Conservation (phyloP, 2,113 vertebrate genomes). For the Antigone vipio region DNA sequence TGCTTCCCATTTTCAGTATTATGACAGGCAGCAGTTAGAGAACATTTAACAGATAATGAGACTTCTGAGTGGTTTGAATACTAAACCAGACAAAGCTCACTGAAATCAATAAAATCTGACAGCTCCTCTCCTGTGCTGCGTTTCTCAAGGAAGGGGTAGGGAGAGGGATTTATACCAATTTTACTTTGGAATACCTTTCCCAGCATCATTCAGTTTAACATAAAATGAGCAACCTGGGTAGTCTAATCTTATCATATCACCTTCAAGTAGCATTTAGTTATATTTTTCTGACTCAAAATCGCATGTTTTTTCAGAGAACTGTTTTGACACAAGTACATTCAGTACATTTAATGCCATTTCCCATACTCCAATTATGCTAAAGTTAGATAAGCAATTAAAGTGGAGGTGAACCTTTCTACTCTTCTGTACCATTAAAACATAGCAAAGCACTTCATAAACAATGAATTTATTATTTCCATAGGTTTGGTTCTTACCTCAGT, state of each 20-base stretch:
- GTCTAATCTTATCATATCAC: neutral
- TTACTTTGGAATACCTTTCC: neutral
- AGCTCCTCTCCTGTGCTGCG: neutral
- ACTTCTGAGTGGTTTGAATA: neutral
- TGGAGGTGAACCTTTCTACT: neutral
- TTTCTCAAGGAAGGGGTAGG: neutral
- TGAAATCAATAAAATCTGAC: conserved; percentile 3
- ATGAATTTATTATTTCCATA: neutral
- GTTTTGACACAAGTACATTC: neutral
- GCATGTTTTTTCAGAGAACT: neutral
- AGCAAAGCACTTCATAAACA: neutral
- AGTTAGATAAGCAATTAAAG: neutral
- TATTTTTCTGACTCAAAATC: neutral
- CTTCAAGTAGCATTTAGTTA: neutral
- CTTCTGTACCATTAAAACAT: neutral
- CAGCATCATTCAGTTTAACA: neutral
- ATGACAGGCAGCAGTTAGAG: neutral
- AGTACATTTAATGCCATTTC: neutral
- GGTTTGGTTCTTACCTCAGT: neutral
- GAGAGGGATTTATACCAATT: neutral
- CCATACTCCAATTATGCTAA: neutral
- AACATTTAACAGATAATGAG: conserved; percentile 39
- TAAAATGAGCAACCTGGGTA: neutral
- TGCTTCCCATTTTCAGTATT: neutral
- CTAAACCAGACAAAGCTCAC: neutral